These are phyloP conservation scores for Macrophya annulata DNA, from an alignment of 2,888 invertebrate genomes.

Conservation along the genomic window DNA sequence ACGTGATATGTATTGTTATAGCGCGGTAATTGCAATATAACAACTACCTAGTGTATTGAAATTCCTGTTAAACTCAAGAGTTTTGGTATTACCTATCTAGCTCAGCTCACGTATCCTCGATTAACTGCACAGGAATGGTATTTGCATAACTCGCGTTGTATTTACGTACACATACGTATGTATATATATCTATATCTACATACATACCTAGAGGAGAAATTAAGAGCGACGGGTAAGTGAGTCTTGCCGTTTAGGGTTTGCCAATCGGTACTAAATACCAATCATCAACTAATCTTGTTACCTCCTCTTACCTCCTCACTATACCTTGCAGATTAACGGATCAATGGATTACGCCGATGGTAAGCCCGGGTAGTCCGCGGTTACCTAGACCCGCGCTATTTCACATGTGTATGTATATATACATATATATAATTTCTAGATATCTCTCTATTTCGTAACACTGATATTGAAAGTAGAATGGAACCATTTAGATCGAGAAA, in stretches of 20 bases:
- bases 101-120: conserved; percentile 11
- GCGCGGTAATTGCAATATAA: background rate
- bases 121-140: conserved; percentile 21
- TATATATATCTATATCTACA: too few species aligned
- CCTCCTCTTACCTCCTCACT: background rate
- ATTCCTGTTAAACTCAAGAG: conserved; percentile 13
- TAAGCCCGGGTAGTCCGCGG: conserved; percentile 34
- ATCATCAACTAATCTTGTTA: conserved; percentile 51
- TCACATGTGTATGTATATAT: background rate
- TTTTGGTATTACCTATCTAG: background rate
- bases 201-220: conserved; percentile 25
- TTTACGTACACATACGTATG: too few species aligned
- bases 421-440: background rate
- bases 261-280: conserved; percentile 48
- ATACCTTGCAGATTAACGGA: conserved; percentile 33
- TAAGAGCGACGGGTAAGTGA: conserved; percentile 37
- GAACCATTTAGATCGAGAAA: background rate
- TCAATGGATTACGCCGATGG: conserved; percentile 34
- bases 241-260: conserved; percentile 31
- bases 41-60: background rate
- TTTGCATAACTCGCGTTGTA: conserved; percentile 31
- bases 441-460: background rate
- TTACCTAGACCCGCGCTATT: conserved; percentile 2
- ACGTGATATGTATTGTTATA: background rate
- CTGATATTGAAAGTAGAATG: background rate